Evolutionary conservation across 92 coral and sea anemone species (phyloP).

Genomic region (Scolanthus callimorphus): DNA sequence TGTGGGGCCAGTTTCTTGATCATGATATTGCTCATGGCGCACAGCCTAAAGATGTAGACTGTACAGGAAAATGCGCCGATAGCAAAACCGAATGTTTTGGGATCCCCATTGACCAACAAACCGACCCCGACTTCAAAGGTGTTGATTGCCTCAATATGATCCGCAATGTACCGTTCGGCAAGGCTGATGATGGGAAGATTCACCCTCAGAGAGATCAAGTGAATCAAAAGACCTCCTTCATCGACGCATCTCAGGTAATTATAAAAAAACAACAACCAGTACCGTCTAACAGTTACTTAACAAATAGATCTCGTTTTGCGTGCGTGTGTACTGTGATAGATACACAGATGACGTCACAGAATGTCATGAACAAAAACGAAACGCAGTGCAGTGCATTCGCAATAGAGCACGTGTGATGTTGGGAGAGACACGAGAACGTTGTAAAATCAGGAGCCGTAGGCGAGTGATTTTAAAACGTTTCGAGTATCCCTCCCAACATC

Average conservation of each 20-base stretch:
- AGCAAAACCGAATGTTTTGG: slow-evolving; percentile 12
- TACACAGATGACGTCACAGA: no score
- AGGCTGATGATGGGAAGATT: not conserved
- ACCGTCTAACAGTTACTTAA: no score
- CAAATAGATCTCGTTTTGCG: no score
- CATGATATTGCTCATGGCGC: slow-evolving; percentile 14
- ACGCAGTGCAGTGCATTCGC: no score
- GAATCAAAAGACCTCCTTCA: not conserved
- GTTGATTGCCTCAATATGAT: not conserved
- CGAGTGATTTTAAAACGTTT: no score
- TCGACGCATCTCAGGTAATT: slow-evolving; percentile 8
- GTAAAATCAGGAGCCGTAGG: no score
- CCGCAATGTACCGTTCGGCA: slow-evolving; percentile 1
- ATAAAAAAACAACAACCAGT: no score
- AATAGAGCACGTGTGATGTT: no score
- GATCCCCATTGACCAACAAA: slow-evolving; percentile 2
- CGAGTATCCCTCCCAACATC: no score
- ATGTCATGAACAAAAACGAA: no score
- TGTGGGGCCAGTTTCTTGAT: slow-evolving; percentile 18
- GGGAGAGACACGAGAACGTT: no score
- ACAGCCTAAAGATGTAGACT: not conserved
- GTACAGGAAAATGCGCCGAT: slow-evolving; percentile 1
- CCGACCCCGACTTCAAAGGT: slow-evolving; percentile 5
- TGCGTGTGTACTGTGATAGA: no score
- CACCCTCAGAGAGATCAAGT: slow-evolving; percentile 18